phyloP scores from a whole-genome alignment of 2,113 vertebrate species.

The Semicossyphus pulcher region DNA sequence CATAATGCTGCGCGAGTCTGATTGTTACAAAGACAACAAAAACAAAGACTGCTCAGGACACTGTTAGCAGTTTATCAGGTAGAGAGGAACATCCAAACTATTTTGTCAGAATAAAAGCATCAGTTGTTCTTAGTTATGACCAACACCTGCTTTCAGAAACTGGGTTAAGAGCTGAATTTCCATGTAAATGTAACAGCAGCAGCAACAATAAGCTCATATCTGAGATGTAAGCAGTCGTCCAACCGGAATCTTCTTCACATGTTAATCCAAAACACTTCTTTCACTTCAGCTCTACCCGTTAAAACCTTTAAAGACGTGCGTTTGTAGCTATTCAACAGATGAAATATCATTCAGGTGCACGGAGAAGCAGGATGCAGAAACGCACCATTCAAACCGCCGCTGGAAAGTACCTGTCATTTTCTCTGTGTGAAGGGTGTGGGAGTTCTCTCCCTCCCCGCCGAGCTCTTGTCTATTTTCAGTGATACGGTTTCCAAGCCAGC shows the following conservation, averaged over 20 bases:
- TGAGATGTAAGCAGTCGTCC: background rate
- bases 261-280: conserved; percentile 31
- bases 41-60: background rate
- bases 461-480: conserved; percentile 79
- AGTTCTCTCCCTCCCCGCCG: conserved; percentile 69
- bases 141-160: background rate
- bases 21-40: conserved; percentile 28
- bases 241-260: conserved; percentile 19
- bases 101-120: conserved; percentile 1
- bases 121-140: background rate
- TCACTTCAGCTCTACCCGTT: background rate
- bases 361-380: conserved; percentile 33
- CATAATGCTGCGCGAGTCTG: conserved; percentile 16
- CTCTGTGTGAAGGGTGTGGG: conserved; percentile 68
- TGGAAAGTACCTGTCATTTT: conserved; percentile 73
- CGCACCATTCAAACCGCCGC: conserved; percentile 31
- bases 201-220: conserved; percentile 7
- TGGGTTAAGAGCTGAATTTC: conserved; percentile 12
- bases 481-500: conserved; percentile 77
- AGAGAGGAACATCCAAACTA: conserved; percentile 11
- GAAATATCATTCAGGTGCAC: conserved; percentile 51
- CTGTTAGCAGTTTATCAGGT: conserved; percentile 23
- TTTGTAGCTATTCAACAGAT: conserved; percentile 44
- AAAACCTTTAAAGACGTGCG: background rate
- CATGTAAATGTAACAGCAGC: background rate